Conservation (phyloP, 2,113 vertebrate genomes). For the Hypanus sabinus region DNA sequence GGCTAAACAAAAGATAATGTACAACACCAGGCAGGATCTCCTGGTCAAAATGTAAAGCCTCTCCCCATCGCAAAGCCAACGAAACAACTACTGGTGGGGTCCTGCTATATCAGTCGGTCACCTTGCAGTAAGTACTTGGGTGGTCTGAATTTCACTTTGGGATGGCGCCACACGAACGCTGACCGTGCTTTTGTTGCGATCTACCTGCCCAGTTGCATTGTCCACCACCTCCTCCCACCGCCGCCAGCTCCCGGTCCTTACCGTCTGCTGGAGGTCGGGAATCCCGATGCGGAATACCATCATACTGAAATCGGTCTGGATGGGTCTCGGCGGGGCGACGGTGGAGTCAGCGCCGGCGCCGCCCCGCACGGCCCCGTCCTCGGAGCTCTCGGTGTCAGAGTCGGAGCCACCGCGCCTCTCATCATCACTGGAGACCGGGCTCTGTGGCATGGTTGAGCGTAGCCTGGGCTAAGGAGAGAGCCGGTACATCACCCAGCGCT, state of each 20-base stretch:
- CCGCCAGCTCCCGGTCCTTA: slow-evolving; percentile 50
- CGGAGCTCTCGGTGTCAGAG: slow-evolving; percentile 75
- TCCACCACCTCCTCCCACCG: not conserved
- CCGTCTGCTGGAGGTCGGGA: slow-evolving; percentile 86
- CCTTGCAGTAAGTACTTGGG: too few species aligned
- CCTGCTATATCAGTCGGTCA: too few species aligned
- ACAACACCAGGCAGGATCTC: too few species aligned
- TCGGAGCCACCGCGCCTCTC: slow-evolving; percentile 80
- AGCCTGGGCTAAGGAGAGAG: slow-evolving; percentile 49
- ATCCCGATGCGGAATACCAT: slow-evolving; percentile 90
- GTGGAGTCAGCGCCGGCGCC: not conserved
- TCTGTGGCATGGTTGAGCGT: slow-evolving; percentile 67
- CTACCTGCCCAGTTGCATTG: too few species aligned
- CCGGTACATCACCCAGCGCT: slow-evolving; percentile 51
- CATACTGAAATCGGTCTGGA: slow-evolving; percentile 75
- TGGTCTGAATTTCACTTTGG: too few species aligned
- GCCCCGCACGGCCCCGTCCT: slow-evolving; percentile 54
- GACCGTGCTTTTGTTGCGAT: too few species aligned
- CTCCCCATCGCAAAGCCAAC: too few species aligned
- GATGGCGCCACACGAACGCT: too few species aligned
- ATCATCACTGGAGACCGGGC: slow-evolving; percentile 83
- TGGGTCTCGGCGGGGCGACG: slow-evolving; percentile 56
- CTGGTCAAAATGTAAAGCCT: too few species aligned
- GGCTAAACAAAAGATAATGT: too few species aligned
- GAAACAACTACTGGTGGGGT: too few species aligned